Evolutionary conservation across 2,888 invertebrate genomes (phyloP).

Genomic region (Agelastica alni): DNA sequence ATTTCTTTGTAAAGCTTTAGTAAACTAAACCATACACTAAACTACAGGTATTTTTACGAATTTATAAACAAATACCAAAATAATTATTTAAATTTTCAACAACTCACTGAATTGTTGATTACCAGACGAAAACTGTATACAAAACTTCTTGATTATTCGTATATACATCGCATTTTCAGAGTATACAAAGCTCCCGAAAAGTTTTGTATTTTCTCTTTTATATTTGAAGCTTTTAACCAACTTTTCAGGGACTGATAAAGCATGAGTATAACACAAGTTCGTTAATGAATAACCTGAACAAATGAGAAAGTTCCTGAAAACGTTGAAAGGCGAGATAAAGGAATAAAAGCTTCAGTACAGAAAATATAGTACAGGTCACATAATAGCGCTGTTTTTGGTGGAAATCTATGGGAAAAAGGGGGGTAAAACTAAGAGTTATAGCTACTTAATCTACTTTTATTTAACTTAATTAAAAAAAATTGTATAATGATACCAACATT

Average conservation of each 20-base stretch:
- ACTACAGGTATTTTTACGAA: no score
- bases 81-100: no score
- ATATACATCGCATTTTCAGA: slow-evolving; percentile 14
- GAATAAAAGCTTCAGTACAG: slow-evolving; percentile 54
- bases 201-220: slow-evolving; percentile 30
- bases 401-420: slow-evolving; percentile 38
- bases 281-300: slow-evolving; percentile 57
- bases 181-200: slow-evolving; percentile 16
- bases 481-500: no score
- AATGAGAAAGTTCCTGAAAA: slow-evolving; percentile 54
- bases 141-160: slow-evolving; percentile 17
- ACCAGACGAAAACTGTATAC: no score
- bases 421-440: no score
- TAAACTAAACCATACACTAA: no score
- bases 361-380: slow-evolving; percentile 54
- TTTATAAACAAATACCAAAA: no score
- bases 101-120: neutral
- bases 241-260: slow-evolving; percentile 55
- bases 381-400: slow-evolving; percentile 48
- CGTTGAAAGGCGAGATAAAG: slow-evolving; percentile 57
- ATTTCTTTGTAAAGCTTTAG: no score
- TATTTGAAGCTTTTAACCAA: slow-evolving; percentile 44
- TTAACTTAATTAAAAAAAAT: no score
- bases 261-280: slow-evolving; percentile 50
- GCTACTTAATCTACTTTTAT: no score